phyloP scores from a whole-genome alignment of 2,113 vertebrate genomes.

The Kryptolebias marmoratus region DNA sequence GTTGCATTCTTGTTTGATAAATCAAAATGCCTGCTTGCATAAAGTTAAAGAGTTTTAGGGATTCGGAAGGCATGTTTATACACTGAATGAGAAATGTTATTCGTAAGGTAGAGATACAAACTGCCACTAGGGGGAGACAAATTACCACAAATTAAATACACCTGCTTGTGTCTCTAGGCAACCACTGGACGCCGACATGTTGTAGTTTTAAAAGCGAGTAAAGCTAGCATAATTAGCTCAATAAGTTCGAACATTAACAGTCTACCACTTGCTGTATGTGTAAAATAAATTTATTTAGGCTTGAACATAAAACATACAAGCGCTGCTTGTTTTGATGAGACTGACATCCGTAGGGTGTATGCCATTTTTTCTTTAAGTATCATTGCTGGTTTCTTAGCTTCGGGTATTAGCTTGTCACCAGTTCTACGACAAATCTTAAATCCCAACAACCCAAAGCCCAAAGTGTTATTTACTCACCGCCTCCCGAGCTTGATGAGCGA shows the following conservation, averaged over 20 bases:
- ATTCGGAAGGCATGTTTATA: too few relatives aligned
- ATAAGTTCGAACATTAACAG: neutral
- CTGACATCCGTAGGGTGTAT: too few relatives aligned
- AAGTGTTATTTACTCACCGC: constrained; percentile 77
- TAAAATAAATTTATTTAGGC: neutral
- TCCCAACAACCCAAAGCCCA: accelerated
- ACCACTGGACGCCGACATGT: constrained; percentile 46
- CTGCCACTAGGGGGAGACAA: constrained; percentile 63
- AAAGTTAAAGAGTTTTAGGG: neutral
- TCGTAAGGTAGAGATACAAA: neutral
- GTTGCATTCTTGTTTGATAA: too few relatives aligned
- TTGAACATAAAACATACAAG: neutral
- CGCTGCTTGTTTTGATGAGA: neutral
- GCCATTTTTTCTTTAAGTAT: neutral
- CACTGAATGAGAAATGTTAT: too few relatives aligned
- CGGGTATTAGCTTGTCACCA: neutral
- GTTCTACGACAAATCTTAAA: neutral
- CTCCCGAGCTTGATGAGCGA: constrained; percentile 80
- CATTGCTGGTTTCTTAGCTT: neutral
- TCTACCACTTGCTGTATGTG: neutral
- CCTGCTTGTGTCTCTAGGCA: constrained; percentile 54
- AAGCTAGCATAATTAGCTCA: constrained; percentile 6
- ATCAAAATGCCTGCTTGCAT: neutral
- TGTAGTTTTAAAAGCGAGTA: neutral
- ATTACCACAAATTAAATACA: neutral